Evolutionary conservation across 2,888 invertebrate species (phyloP).

Genomic region (Ophioninae sp.): DNA sequence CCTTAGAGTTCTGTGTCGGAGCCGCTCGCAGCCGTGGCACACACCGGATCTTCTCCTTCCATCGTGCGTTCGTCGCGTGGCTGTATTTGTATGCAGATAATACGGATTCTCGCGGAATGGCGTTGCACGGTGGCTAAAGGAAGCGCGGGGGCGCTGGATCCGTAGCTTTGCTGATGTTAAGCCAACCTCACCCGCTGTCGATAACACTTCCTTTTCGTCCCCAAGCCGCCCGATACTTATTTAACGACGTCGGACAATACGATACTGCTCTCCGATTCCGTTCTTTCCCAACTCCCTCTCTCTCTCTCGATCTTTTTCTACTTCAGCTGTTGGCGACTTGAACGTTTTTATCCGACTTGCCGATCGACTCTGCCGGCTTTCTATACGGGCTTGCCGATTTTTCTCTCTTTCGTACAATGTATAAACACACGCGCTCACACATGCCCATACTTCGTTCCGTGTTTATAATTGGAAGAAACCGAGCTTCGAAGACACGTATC

Average conservation of each 20-base stretch:
- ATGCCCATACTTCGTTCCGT: slow-evolving; percentile 13
- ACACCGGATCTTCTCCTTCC: slow-evolving; percentile 35
- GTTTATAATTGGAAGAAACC: slow-evolving; percentile 57
- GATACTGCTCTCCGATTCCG: slow-evolving; percentile 32
- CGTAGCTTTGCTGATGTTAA: no score
- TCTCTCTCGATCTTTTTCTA: slow-evolving; percentile 58
- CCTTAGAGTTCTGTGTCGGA: slow-evolving; percentile 65
- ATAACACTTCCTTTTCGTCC: slow-evolving; percentile 36
- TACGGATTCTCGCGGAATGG: slow-evolving; percentile 15
- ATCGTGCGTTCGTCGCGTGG: slow-evolving; percentile 36
- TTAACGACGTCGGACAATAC: slow-evolving; percentile 67
- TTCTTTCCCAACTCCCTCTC: slow-evolving; percentile 20
- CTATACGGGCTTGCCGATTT: slow-evolving; percentile 33
- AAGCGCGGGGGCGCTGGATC: neutral
- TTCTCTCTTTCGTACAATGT: slow-evolving; percentile 30
- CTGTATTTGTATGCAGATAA: slow-evolving; percentile 72
- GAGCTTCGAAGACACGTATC: slow-evolving; percentile 11
- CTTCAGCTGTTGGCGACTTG: slow-evolving; percentile 38
- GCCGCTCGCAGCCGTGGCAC: slow-evolving; percentile 9
- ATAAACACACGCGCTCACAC: neutral
- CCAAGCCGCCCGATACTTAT: slow-evolving; percentile 51
- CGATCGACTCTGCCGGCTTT: slow-evolving; percentile 41
- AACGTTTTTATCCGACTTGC: slow-evolving; percentile 62
- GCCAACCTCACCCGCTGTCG: slow-evolving; percentile 34
- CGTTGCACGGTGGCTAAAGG: slow-evolving; percentile 6